A percentile compares a stretch with the other conserved stretches of the same genome.
phyloP scores from a whole-genome alignment of 2,797 vertebrate species.

The Pangasius sanitwongsei region DNA sequence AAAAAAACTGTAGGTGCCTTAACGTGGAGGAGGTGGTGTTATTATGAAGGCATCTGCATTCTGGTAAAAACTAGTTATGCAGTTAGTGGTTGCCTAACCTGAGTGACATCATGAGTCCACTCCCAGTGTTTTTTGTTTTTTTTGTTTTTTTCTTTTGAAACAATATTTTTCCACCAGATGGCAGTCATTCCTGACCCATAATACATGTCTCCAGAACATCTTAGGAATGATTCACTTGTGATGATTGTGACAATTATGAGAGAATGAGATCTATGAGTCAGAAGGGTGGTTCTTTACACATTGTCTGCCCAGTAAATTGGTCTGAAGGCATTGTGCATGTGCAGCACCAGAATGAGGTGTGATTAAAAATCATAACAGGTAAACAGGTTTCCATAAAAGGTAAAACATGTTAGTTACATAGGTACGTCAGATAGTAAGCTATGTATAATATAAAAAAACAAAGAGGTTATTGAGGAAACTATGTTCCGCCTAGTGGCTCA shows the following conservation, averaged over 20 bases:
- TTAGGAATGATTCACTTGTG: background rate
- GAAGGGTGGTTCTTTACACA: background rate
- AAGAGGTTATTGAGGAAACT: background rate
- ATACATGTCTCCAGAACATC: background rate
- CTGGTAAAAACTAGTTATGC: background rate
- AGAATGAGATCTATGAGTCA: background rate
- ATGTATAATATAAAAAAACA: too few species aligned
- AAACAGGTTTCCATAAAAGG: background rate
- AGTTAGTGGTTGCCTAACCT: background rate
- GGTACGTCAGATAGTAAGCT: background rate
- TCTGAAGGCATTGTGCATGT: background rate
- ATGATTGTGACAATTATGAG: background rate
- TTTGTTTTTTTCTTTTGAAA: background rate
- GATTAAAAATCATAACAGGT: background rate
- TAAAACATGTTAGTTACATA: background rate
- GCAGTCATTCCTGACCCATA: background rate
- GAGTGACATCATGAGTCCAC: background rate
- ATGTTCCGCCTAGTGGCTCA: too few species aligned
- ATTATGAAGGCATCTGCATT: background rate
- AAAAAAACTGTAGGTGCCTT: background rate
- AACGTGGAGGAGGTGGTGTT: background rate
- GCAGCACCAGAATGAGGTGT: background rate
- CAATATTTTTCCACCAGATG: background rate
- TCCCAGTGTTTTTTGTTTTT: background rate
- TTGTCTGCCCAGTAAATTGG: background rate